Percentiles rank a stretch among this genome's conserved stretches.
These are phyloP conservation scores for Blennius ocellaris DNA, from an alignment of 2,113 vertebrate genomes.

Conservation along the genomic window DNA sequence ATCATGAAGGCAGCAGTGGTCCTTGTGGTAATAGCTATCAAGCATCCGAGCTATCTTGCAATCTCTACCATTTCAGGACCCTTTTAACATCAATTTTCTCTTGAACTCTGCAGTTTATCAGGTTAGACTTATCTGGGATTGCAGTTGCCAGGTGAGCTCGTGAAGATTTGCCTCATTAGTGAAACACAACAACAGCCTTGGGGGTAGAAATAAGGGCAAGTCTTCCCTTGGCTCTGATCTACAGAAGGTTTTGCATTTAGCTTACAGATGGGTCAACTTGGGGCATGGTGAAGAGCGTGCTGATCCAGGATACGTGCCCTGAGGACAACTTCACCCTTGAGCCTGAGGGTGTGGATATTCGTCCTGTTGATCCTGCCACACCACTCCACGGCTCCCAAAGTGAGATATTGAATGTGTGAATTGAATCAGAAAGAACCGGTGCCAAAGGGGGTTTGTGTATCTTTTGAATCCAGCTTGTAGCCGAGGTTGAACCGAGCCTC, in stretches of 20 bases:
- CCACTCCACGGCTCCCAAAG: slow-evolving; percentile 45
- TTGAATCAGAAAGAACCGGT: slow-evolving; percentile 41
- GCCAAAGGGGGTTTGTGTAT: slow-evolving; percentile 39
- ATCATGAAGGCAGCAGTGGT: too few species aligned
- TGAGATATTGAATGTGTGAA: slow-evolving; percentile 42
- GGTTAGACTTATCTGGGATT: slow-evolving; percentile 26
- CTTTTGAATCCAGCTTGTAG: slow-evolving; percentile 45
- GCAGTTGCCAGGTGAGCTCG: slow-evolving; percentile 60
- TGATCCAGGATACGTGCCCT: slow-evolving; percentile 45
- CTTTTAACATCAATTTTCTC: slow-evolving; percentile 17
- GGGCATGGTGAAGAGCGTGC: slow-evolving; percentile 29
- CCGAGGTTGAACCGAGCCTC: slow-evolving; percentile 21
- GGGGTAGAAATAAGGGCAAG: slow-evolving; percentile 47
- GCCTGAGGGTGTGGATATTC: slow-evolving; percentile 54
- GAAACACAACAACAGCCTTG: slow-evolving; percentile 70
- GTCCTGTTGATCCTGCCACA: slow-evolving; percentile 50
- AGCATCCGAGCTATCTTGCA: too few species aligned
- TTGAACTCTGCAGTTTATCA: slow-evolving; percentile 5
- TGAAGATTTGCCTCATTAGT: slow-evolving; percentile 67
- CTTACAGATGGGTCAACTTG: slow-evolving; percentile 73
- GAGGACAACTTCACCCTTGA: slow-evolving; percentile 52
- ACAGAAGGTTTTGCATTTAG: slow-evolving; percentile 67
- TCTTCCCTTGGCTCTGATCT: slow-evolving; percentile 68
- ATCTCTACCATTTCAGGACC: neutral
- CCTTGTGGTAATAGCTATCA: too few species aligned